Evolutionary conservation across 2,797 vertebrate species (phyloP), one percentile per base, ranked within the genome.

Genomic region (Amniataba percoides): DNA sequence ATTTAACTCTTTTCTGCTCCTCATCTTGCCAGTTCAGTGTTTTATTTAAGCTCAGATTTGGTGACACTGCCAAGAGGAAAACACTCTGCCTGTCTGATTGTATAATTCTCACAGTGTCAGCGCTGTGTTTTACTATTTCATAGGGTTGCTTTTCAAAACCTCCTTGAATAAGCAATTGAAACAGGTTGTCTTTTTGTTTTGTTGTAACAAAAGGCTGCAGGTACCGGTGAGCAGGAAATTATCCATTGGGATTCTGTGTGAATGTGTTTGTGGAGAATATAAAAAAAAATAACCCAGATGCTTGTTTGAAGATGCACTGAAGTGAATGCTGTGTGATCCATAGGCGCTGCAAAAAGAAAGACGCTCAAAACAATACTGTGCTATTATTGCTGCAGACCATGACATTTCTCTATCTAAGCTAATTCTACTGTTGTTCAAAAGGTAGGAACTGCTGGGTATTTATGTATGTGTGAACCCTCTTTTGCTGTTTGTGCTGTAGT

Each of bases 71-170:
- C 53, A 70, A 78, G 78, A 84, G 77, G 56, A 80, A 82, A 84
- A 82, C 70, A 65, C 39, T 77, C 65, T 46, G 69, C 51, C 66
- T 77, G 74, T 78, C 78, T 88, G 85, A 83, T 79, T 81, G 79
- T 87, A 15, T 85, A 82, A 81, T 78, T 73, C 71, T 84, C 78
- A 56, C n/a, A 13, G 67, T 66, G 60, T 87, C 74, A 74, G 73
- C 64, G 15, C 49, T 43, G 59, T 19, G 48, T 46, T 77, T 71
- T 78, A 71, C 81, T 53, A 21, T 81, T 85, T 83, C 61, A 67
- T 34, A 43, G 39, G 49, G 16, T 48, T 60, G 49, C 62, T 67
- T 42, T 72, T 78, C 55, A 65, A 31, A 77, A 74, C 23, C 64
- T 70, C 62, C 51, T 64, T 12, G 64, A 84, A 76, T 75, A 76